Conservation (phyloP, 1,140 invertebrate species). For the Saxidomus purpurata region DNA sequence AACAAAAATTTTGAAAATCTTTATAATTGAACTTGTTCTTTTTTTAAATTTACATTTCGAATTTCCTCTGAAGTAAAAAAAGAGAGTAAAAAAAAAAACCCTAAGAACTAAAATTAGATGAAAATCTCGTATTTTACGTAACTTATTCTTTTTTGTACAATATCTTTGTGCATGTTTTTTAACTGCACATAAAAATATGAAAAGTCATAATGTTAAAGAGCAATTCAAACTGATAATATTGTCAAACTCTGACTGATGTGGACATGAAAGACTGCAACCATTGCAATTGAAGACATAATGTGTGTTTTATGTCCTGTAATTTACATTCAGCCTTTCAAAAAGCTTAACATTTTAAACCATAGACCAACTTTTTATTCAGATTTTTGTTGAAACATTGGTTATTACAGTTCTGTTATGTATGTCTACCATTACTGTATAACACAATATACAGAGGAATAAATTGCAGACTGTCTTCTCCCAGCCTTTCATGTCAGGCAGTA, state of each 20-base stretch:
- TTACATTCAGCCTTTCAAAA: not conserved
- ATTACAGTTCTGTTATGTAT: slow-evolving; percentile 8
- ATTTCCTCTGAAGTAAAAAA: too few relatives aligned
- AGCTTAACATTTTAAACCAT: slow-evolving; percentile 3
- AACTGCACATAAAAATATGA: too few relatives aligned
- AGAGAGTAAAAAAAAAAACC: too few relatives aligned
- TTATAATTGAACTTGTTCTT: too few relatives aligned
- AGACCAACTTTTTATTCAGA: not conserved
- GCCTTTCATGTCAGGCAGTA: not conserved
- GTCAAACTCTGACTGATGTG: not conserved
- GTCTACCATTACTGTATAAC: not conserved
- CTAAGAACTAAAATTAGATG: too few relatives aligned
- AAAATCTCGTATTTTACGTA: too few relatives aligned
- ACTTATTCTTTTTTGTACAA: too few relatives aligned
- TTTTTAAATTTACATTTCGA: too few relatives aligned
- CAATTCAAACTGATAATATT: not conserved
- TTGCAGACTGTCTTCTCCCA: not conserved
- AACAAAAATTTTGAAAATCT: too few relatives aligned
- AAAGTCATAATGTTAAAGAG: too few relatives aligned
- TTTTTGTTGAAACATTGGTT: not conserved
- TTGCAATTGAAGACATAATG: not conserved
- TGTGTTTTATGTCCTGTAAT: not conserved
- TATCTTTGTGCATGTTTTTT: too few relatives aligned
- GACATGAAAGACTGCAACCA: not conserved
- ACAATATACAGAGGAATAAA: not conserved